These are phyloP conservation scores for Spodoptera exigua DNA, from an alignment of 2,888 invertebrate genomes.

Conservation along the genomic window DNA sequence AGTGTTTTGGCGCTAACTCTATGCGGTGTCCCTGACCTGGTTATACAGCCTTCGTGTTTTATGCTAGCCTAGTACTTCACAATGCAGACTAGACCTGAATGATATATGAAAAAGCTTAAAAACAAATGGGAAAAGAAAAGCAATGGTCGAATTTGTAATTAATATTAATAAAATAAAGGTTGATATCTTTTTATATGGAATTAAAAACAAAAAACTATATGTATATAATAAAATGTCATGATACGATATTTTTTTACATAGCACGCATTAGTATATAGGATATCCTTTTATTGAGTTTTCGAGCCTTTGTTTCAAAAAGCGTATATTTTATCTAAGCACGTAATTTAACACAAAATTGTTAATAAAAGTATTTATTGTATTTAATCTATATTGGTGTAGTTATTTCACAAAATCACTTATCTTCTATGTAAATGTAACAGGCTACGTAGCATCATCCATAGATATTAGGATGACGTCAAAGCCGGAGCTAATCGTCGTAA, in stretches of 20 bases:
- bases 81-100: constrained; percentile 54
- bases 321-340: too few species aligned
- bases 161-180: too few species aligned
- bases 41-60: constrained; percentile 61
- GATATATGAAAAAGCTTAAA: constrained; percentile 40
- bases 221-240: too few species aligned
- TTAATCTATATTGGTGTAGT: neutral
- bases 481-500: constrained; percentile 15
- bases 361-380: constrained; percentile 3
- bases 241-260: too few species aligned
- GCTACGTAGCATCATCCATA: constrained; percentile 5
- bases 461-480: constrained; percentile 30
- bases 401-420: constrained; percentile 5
- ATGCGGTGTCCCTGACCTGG: constrained; percentile 76
- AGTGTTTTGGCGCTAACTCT: constrained; percentile 68
- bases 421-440: constrained; percentile 3
- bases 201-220: too few species aligned
- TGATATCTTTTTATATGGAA: too few species aligned
- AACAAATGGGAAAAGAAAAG: constrained; percentile 24
- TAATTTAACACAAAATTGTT: too few species aligned
- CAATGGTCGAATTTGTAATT: constrained; percentile 2
- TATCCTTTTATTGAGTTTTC: too few species aligned
- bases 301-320: too few species aligned
- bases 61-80: constrained; percentile 61
- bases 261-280: too few species aligned